Base-by-base conservation (phyloP, 1,140 invertebrate species). In the Lerema accius region DNA sequence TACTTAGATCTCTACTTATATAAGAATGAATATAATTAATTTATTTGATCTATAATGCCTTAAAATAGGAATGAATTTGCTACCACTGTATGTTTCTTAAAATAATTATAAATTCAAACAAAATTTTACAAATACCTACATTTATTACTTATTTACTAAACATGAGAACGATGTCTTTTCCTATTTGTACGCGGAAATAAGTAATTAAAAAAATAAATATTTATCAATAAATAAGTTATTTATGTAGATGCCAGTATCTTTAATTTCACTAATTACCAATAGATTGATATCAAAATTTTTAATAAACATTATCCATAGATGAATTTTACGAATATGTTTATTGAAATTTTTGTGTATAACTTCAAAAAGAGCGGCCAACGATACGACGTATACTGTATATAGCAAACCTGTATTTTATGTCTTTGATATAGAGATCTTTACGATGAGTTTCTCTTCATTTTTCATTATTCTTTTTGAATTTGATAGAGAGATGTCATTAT, bases 31-130 rank as follows among this genome's bases (percentile, higher is more conserved):
- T 67, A 71, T 67, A 61, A 74, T 83, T 80, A 79, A 77, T 79
- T 83, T 78, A 80, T 87, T 87, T 87, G 84, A 87, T 87, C 84
- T 87, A 85, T 37, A 65, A 73, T 72, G 67, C 67, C 78, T 71
- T 74, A 76, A 48, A 69, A 55, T 56, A 64, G 45, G 32, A 67
- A 63, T 58, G 40, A 71, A 69, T 69, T 64, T 65, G 46, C 62
- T 69, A 62, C 58, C 53, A 49, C 55, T 59, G 14, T 46, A 59
- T 61, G 42, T 50, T 42, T 56, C 14, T 40, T 60, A 53, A 55
- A 61, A 6, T 50, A 62, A 23, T 56, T 53, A 61, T 42, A 66
- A 55, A 66, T 55, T 65, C 49, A 51, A 65, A 60, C 19, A 19
- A 39, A 19, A 32, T 46, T 40, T 16, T 37, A 43, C 28, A 65